Conservation (phyloP, 2,797 vertebrate species). For the Amazona ochrocephala region DNA sequence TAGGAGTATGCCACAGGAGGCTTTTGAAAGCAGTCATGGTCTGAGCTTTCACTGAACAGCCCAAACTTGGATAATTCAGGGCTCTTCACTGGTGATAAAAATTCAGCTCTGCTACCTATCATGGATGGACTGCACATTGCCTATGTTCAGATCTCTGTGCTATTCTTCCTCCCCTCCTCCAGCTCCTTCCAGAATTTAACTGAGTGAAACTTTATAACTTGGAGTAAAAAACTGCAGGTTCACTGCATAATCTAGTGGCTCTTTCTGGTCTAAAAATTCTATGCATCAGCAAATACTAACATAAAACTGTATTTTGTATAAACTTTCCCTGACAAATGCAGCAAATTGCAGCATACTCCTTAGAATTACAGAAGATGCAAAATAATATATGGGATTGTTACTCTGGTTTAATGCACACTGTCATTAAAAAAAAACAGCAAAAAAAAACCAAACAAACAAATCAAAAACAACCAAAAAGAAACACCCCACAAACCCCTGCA, state of each 20-base stretch:
- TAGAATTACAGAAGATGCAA: not conserved
- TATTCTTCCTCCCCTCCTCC: not conserved
- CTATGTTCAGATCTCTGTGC: not conserved
- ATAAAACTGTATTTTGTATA: not conserved
- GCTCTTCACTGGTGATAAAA: not conserved
- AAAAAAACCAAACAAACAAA: no score
- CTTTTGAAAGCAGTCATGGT: not conserved
- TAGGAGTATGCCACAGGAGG: not conserved
- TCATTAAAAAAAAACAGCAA: not conserved
- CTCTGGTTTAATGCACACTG: slow-evolving; percentile 2
- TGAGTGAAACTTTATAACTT: not conserved
- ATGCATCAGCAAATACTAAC: not conserved
- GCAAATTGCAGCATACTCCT: not conserved
- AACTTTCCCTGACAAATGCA: not conserved
- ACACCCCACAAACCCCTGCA: not conserved
- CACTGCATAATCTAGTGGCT: not conserved
- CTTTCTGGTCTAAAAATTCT: not conserved
- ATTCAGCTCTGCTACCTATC: not conserved
- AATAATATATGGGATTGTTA: not conserved
- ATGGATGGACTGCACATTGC: not conserved
- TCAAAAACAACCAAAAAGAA: no score
- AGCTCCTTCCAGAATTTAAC: not conserved
- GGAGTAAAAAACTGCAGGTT: not conserved
- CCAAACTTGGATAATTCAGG: not conserved
- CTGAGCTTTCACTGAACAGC: not conserved